Evolutionary conservation across 2,113 vertebrate species (phyloP), one percentile per base, ranked within the genome.

Genomic region (Propithecus coquereli): DNA sequence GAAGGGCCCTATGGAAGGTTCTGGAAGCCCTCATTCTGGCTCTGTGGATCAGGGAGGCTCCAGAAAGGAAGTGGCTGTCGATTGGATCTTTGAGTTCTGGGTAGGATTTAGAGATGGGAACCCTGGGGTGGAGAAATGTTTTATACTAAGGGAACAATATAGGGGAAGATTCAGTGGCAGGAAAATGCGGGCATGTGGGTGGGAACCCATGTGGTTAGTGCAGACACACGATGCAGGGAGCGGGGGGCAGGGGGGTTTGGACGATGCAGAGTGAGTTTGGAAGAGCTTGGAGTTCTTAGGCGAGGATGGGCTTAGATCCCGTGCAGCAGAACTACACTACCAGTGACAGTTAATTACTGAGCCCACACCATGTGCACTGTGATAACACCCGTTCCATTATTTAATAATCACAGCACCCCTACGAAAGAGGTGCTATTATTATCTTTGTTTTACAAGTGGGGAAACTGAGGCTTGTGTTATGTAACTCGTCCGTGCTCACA

Each of bases 361-460:
- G 17, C 43, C n/a, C 34, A 2, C 18, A 9, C 23, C 13, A 0
- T 0, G 7, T 1, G 12, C 0, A 0, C 40, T 7, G 12, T 12
- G 30, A 63, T 27, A 17, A 76, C 8, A 0, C 68, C 18, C 1
- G 6, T 50, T 10, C 68, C 1, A 1, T 40, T 23, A 43, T 27
- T 57, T 8, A 61, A 37, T 61, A 23, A 12, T 63, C 68, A 16
- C 0, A 8, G 65, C 80, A 47, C 6, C 45, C 59, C 52, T 34
- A 3, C 4, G 11, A 74, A 70, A 70, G 3, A 37, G 0, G 22
- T 5, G 2, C 22, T 5, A 1, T 37, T 23, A 40, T 65, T 30
- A 25, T 52, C 34, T 70, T 2, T 47, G 9, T 47, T 66, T 70
- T 80, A 37, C 5, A 63, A 27, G 40, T 43, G 40, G 40, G 40